These are phyloP conservation scores for Pempheris klunzingeri DNA, from an alignment of 2,797 vertebrate species.

Conservation along the genomic window DNA sequence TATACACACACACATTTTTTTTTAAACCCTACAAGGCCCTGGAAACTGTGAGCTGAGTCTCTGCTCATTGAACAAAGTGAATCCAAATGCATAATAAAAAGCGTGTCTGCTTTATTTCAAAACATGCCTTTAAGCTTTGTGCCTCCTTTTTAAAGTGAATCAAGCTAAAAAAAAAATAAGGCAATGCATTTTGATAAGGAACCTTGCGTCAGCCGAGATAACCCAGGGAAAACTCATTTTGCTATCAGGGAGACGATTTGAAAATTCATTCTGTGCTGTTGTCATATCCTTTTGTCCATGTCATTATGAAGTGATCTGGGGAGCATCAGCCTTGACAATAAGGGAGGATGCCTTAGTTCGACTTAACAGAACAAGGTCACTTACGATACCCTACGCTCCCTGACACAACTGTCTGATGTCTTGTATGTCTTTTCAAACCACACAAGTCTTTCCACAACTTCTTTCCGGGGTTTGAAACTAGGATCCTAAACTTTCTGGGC, in stretches of 20 bases:
- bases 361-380: slow-evolving; percentile 73
- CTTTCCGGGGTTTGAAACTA: slow-evolving; percentile 54
- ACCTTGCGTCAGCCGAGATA: slow-evolving; percentile 75
- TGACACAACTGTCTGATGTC: slow-evolving; percentile 61
- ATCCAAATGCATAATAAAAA: slow-evolving; percentile 60
- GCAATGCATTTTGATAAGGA: slow-evolving; percentile 81
- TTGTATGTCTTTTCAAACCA: slow-evolving; percentile 58
- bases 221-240: slow-evolving; percentile 80
- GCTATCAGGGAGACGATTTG: slow-evolving; percentile 77
- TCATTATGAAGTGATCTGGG: slow-evolving; percentile 76
- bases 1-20: slow-evolving; percentile 10
- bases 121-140: slow-evolving; percentile 69
- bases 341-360: slow-evolving; percentile 57
- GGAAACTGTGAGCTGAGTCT: slow-evolving; percentile 30
- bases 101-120: slow-evolving; percentile 71
- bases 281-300: slow-evolving; percentile 79
- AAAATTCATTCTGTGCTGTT: slow-evolving; percentile 78
- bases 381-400: slow-evolving; percentile 64
- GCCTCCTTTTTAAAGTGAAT: slow-evolving; percentile 71
- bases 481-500: slow-evolving; percentile 63
- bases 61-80: slow-evolving; percentile 58
- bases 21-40: slow-evolving; percentile 42
- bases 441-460: slow-evolving; percentile 62
- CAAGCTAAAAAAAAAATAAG: slow-evolving; percentile 79
- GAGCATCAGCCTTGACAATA: slow-evolving; percentile 75